Conservation (phyloP, 2,888 invertebrate species). For the Sinodicranocentrus sp. region DNA sequence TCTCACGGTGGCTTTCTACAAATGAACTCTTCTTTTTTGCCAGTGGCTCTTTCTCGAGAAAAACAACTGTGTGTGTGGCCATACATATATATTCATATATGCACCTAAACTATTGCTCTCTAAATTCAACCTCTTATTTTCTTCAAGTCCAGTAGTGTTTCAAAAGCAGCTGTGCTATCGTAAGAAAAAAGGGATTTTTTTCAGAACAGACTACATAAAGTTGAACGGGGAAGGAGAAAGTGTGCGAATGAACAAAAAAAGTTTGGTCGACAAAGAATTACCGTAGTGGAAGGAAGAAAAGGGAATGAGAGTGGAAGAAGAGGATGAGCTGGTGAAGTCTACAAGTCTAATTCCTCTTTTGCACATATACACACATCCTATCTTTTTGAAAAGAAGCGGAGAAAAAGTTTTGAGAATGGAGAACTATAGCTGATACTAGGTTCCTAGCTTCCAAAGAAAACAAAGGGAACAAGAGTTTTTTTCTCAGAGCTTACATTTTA, state of each 20-base stretch:
- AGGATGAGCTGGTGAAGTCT: neutral
- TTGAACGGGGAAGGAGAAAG: neutral
- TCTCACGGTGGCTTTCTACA: too few relatives aligned
- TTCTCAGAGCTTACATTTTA: neutral
- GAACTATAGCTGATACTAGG: too few relatives aligned
- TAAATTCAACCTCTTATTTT: too few relatives aligned
- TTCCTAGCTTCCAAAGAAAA: conserved; percentile 4
- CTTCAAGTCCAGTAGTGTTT: conserved; percentile 1
- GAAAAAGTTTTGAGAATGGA: too few relatives aligned
- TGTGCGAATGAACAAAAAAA: neutral
- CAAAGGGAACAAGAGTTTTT: neutral
- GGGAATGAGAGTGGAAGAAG: conserved; percentile 3
- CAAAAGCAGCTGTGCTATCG: neutral
- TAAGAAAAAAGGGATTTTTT: neutral
- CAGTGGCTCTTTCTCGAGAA: too few relatives aligned
- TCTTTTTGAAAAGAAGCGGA: too few relatives aligned
- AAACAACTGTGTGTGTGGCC: too few relatives aligned
- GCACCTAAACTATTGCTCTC: too few relatives aligned
- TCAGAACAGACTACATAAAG: neutral
- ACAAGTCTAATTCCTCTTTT: neutral
- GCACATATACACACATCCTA: too few relatives aligned
- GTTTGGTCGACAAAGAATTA: neutral
- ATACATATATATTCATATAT: too few relatives aligned
- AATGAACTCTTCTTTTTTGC: too few relatives aligned
- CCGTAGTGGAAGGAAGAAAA: neutral